Base-by-base conservation (phyloP, 2,113 vertebrate genomes). In the Colinus virginianus region DNA sequence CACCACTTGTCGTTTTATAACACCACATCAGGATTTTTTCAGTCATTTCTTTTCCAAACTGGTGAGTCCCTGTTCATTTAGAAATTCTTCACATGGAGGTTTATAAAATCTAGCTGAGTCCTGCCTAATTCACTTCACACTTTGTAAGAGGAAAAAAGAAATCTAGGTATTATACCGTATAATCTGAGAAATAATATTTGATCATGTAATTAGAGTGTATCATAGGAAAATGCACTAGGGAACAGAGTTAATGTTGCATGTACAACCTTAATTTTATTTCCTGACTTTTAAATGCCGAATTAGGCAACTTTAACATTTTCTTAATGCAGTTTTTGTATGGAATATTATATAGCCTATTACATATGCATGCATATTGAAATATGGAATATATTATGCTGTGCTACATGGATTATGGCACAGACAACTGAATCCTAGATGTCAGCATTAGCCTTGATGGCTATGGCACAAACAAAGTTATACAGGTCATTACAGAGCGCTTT, bases 181-280 rank as follows among this genome's bases (percentile, higher is more conserved):
- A 96, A 94, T 96, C 94, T 92, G 79, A 90, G 85, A 96, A 96
- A 95, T 86, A 95, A 96, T 96, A 96, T 96, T 96, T 96, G 94
- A 96, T 96, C 95, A 96, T 94, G 93, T 94, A 96, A 95, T 96
- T 96, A 96, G 93, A 93, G 87, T 96, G 81, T 92, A 95, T 94
- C 93, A 91, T 80, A 92, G 82, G 89, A 90, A 96, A 94, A 96
- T 94, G 93, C 96, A 95, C 94, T 78, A 45, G 96, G 93, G 94
- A 95, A 88, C 79, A 84, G 93, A 96, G 93, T 93, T 96, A 96
- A 96, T 96, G 95, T 96, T 95, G 96, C 94, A 94, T 95, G 85
- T 95, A 94, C 93, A 95, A 80, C 76, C 94, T 96, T 95, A 96
- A 96, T 96, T 96, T 96, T 95, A 96, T 96, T 96, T 96, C 90